Evolutionary conservation across 2,113 vertebrate species (phyloP).

Genomic region (Ramphastos sulfuratus): DNA sequence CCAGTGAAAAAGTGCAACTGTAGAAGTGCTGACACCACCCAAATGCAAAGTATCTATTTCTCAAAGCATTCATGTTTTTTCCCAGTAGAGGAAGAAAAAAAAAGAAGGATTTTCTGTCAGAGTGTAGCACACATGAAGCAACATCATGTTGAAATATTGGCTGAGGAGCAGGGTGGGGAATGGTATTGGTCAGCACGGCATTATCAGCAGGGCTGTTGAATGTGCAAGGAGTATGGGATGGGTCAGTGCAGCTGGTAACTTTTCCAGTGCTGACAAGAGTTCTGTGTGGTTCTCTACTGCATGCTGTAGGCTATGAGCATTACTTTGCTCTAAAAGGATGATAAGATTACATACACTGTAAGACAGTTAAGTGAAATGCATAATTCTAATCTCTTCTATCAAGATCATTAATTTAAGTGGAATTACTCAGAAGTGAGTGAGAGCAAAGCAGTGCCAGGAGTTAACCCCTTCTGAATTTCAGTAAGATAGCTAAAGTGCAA

Average conservation of each 20-base stretch:
- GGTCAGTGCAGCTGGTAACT: background rate
- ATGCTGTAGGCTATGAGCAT: background rate
- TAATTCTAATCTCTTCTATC: background rate
- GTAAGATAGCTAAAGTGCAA: background rate
- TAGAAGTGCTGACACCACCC: background rate
- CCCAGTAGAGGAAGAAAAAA: background rate
- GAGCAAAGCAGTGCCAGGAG: background rate
- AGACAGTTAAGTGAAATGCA: too few relatives aligned
- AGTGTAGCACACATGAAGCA: background rate
- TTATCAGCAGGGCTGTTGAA: background rate
- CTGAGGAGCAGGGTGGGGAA: background rate
- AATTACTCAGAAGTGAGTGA: background rate
- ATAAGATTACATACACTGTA: background rate
- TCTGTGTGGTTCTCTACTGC: background rate
- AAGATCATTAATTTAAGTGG: background rate
- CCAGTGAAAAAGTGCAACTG: background rate
- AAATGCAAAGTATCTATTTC: background rate
- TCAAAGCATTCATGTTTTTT: background rate
- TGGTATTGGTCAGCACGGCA: accelerated
- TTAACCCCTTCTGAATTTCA: background rate
- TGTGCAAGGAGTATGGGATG: background rate
- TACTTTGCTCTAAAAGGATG: background rate
- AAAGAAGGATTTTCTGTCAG: background rate
- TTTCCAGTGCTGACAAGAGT: background rate
- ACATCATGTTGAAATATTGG: background rate